Evolutionary conservation across 1,140 invertebrate species (phyloP).

Genomic region (Cydia pomonella): DNA sequence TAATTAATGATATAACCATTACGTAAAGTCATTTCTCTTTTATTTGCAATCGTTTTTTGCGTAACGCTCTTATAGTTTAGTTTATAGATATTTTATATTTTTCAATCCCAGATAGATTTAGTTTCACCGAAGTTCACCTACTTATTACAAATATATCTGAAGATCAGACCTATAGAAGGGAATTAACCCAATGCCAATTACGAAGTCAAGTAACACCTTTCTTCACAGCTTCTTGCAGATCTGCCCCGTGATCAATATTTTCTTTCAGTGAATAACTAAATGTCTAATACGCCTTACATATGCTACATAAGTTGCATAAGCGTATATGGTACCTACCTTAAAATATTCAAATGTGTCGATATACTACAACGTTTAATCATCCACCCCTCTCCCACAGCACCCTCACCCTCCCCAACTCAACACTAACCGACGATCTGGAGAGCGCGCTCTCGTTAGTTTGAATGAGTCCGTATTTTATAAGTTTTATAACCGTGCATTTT

Average conservation of each 20-base stretch:
- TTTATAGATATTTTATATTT: neutral
- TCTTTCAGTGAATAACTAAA: too few species aligned
- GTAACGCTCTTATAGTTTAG: neutral
- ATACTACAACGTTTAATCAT: neutral
- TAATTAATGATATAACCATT: constrained; percentile 1
- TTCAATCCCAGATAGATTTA: neutral
- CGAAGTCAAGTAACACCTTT: too few species aligned
- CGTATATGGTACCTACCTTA: too few species aligned
- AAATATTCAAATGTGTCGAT: neutral
- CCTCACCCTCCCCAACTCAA: neutral
- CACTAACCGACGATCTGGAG: neutral
- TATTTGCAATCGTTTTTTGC: neutral
- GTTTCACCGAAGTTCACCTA: neutral
- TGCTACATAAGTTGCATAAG: too few species aligned
- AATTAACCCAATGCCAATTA: too few species aligned
- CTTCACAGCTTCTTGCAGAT: too few species aligned
- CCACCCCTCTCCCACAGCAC: neutral
- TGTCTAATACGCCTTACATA: too few species aligned
- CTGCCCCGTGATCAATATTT: too few species aligned
- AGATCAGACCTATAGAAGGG: too few species aligned
- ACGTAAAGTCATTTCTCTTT: neutral
- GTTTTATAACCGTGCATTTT: too few species aligned
- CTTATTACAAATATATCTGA: neutral
- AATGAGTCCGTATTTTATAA: too few species aligned
- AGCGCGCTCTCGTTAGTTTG: neutral